phyloP scores from a whole-genome alignment of 2,888 invertebrate species.

The Plagodis pulveraria region DNA sequence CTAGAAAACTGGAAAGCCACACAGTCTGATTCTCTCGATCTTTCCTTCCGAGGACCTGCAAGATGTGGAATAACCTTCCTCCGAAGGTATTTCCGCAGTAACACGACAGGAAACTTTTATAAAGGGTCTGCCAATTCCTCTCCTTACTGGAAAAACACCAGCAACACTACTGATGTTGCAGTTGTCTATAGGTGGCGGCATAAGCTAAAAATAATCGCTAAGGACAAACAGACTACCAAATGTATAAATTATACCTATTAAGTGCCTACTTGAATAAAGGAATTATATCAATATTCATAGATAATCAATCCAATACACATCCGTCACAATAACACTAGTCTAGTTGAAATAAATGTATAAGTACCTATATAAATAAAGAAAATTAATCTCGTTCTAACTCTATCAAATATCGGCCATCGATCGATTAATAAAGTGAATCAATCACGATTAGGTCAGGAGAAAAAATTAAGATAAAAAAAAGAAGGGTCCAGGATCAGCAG shows the following conservation, averaged over 20 bases:
- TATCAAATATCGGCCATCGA: slow-evolving; percentile 38
- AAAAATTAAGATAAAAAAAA: slow-evolving; percentile 77
- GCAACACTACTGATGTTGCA: too few relatives aligned
- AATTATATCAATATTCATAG: slow-evolving; percentile 5
- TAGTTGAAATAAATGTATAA: too few relatives aligned
- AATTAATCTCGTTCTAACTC: slow-evolving; percentile 4
- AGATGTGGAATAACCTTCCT: too few relatives aligned
- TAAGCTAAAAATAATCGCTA: too few relatives aligned
- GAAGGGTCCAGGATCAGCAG: slow-evolving; percentile 78
- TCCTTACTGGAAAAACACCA: too few relatives aligned
- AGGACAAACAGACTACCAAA: neutral
- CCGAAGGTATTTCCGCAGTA: too few relatives aligned
- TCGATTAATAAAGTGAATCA: slow-evolving; percentile 73
- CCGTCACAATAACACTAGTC: neutral
- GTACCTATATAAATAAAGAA: slow-evolving; percentile 1
- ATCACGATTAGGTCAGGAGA: slow-evolving; percentile 72
- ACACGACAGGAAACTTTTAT: too few relatives aligned
- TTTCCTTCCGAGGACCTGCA: too few relatives aligned
- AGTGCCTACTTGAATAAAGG: slow-evolving; percentile 11
- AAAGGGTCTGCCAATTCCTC: too few relatives aligned
- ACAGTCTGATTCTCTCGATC: too few relatives aligned
- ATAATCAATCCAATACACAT: slow-evolving; percentile 2
- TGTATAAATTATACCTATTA: slow-evolving; percentile 1
- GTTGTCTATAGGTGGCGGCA: too few relatives aligned
- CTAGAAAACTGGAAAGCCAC: too few relatives aligned